Percentiles rank a stretch among this genome's conserved stretches.
phyloP scores from a whole-genome alignment of 1,140 invertebrate genomes.

The Neomicropteryx cornuta region DNA sequence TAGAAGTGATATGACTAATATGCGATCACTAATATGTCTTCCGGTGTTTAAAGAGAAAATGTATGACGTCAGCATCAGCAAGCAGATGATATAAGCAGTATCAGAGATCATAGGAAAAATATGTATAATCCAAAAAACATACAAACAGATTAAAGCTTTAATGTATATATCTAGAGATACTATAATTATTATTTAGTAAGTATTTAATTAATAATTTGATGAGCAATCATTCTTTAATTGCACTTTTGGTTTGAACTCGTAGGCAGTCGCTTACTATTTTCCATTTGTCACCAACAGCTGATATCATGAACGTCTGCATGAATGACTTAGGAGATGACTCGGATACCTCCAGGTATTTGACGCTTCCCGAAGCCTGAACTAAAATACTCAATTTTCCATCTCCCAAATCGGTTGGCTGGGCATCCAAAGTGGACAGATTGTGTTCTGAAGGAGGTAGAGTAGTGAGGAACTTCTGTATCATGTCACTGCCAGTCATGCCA shows the following conservation, averaged over 20 bases:
- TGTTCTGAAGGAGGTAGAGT: constrained; percentile 63
- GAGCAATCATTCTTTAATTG: no score
- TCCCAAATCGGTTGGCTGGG: constrained; percentile 63
- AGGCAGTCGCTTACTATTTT: constrained; percentile 80
- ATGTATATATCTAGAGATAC: no score
- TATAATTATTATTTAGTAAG: no score
- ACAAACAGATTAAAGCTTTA: no score
- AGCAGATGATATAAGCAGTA: no score
- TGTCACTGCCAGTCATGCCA: constrained; percentile 55
- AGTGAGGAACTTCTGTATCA: constrained; percentile 68
- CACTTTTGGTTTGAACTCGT: constrained; percentile 67
- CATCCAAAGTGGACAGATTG: constrained; percentile 57
- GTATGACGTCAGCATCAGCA: no score
- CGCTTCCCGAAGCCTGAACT: constrained; percentile 61
- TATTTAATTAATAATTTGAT: no score
- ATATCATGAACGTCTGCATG: constrained; percentile 72
- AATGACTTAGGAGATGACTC: constrained; percentile 48
- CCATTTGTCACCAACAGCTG: constrained; percentile 75
- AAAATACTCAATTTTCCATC: constrained; percentile 58
- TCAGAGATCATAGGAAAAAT: no score
- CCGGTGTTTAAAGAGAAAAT: no score
- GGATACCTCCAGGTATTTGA: constrained; percentile 51
- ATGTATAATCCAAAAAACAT: no score
- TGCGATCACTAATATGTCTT: no score
- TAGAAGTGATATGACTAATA: no score